Conservation (phyloP, 2,888 invertebrate species). For the Tineola bisselliella region DNA sequence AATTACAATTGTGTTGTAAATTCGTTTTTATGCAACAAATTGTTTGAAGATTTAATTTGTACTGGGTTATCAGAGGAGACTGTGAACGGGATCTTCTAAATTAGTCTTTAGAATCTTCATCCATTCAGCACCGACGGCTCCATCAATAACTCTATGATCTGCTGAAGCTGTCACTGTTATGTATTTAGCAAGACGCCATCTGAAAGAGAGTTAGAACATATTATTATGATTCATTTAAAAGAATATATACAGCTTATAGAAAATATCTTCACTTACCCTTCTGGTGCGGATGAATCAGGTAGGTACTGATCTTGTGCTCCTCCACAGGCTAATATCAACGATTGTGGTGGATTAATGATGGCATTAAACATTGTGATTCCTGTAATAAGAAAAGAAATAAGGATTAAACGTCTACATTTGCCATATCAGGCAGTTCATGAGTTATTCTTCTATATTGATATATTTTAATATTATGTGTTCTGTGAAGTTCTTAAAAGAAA, state of each 20-base stretch:
- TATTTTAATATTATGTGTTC: too few species aligned
- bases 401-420: too few species aligned
- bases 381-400: constrained; percentile 22
- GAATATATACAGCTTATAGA: too few species aligned
- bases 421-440: too few species aligned
- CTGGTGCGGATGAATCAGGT: constrained; percentile 72
- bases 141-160: constrained; percentile 97
- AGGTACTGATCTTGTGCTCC: constrained; percentile 79
- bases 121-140: constrained; percentile 98
- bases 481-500: too few species aligned
- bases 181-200: constrained; percentile 77
- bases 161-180: constrained; percentile 94
- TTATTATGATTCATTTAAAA: background rate
- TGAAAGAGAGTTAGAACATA: constrained; percentile 29
- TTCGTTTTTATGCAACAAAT: constrained; percentile 26
- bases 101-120: constrained; percentile 87
- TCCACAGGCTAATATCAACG: constrained; percentile 93
- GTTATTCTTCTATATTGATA: too few species aligned
- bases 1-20: too few species aligned
- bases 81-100: constrained; percentile 92
- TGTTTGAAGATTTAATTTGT: constrained; percentile 14
- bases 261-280: constrained; percentile 71
- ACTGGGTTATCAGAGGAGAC: constrained; percentile 78
- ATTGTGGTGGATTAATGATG: constrained; percentile 96
- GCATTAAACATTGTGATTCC: constrained; percentile 90